Evolutionary conservation across 2,113 vertebrate species (phyloP), one percentile per base, ranked within the genome.

Genomic region (Athene cunicularia): DNA sequence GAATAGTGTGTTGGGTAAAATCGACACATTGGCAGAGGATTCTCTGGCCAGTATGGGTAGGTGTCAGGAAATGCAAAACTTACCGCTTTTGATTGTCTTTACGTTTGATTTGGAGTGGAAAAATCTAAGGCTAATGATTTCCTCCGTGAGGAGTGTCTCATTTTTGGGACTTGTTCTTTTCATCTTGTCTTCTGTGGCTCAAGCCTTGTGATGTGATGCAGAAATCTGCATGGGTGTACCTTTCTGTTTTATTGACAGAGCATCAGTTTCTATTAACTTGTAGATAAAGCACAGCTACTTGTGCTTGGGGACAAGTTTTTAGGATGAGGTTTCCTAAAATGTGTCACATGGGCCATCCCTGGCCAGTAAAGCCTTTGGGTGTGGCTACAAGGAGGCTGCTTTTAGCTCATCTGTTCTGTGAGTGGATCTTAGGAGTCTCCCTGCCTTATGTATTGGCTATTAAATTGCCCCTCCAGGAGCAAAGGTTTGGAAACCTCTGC

Each of bases 1-100:
- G 62, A 98, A 94, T 77, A 98, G 96, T 66, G 98, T 99, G 28
- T 80, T 99, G 76, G 98, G 88, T 68, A 97, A 98, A 22, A 93
- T 97, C 53, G 98, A 98, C 74, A 64, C 95, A 68, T 96, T 77
- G 3, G 93, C 97, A 88, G 98, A 98, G 94, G 82, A 97, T 62
- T 97, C 98, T 74, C 58, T 70, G 67, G 66, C 60, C 12, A 8
- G 62, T 83, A 20, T 80, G 28, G 97, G 98, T 98, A 91, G 85
- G 97, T 59, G 35, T 66, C 71, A 60, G 68, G 39, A 86, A 93
- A 11, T 41, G 32, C 14, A 79, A 37, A 82, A 80, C 16, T 66
- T 6, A 1, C 8, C 11, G 6, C 35, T 83, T 86, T 26, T 81
- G n/a, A 43, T 74, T 2, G 12, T 64, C 12, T 82, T 16, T 28